phyloP scores from a whole-genome alignment of 2,113 vertebrate species.

The Ahaetulla prasina region DNA sequence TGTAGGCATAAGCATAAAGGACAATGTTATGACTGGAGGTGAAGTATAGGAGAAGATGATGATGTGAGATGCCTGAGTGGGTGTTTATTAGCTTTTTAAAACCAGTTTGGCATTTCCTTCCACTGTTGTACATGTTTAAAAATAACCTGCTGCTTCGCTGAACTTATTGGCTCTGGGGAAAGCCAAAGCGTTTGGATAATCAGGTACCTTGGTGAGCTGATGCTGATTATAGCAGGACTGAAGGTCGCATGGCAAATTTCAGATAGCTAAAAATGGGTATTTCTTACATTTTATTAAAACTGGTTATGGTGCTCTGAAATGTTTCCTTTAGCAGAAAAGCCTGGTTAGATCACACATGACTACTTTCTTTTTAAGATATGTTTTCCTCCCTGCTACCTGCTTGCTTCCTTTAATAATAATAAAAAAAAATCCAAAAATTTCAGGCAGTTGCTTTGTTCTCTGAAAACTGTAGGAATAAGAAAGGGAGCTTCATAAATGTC shows the following conservation, averaged over 20 bases:
- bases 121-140: conserved; percentile 25
- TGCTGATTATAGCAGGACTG: neutral
- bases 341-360: neutral
- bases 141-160: conserved; percentile 21
- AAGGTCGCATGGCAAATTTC: neutral
- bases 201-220: neutral
- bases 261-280: neutral
- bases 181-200: conserved; percentile 28
- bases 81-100: conserved; percentile 31
- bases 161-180: conserved; percentile 15
- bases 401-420: neutral
- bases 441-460: neutral
- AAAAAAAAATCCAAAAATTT: neutral
- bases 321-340: neutral
- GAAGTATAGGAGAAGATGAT: conserved; percentile 26
- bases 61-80: conserved; percentile 25
- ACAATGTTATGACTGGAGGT: conserved; percentile 32
- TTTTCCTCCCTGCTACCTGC: neutral
- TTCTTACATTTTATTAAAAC: neutral
- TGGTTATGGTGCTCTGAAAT: neutral
- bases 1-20: conserved; percentile 4
- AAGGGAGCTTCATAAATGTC: neutral
- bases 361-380: neutral
- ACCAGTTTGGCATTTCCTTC: conserved; percentile 27
- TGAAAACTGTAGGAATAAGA: neutral